phyloP scores from a whole-genome alignment of 2,888 invertebrate genomes.

The Pilophorus perplexus region DNA sequence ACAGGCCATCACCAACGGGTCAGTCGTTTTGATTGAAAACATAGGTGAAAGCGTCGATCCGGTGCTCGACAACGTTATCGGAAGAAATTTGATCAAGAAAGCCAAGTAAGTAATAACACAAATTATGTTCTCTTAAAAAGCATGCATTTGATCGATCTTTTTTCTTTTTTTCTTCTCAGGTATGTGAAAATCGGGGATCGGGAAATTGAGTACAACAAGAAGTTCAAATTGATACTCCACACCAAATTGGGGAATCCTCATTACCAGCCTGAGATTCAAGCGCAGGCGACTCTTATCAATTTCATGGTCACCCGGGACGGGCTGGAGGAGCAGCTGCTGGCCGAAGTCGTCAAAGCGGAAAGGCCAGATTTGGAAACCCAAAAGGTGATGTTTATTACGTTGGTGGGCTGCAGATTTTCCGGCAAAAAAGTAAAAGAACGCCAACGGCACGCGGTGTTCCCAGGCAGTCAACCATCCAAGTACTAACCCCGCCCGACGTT shows the following conservation, averaged over 20 bases:
- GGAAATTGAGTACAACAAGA: slow-evolving; percentile 82
- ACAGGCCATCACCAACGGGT: slow-evolving; percentile 69
- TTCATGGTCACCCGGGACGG: slow-evolving; percentile 93
- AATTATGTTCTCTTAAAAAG: too few species aligned
- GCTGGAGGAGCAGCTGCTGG: slow-evolving; percentile 89
- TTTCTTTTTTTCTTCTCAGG: too few species aligned
- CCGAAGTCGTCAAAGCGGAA: slow-evolving; percentile 90
- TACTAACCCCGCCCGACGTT: too few species aligned
- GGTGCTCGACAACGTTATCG: slow-evolving; percentile 83
- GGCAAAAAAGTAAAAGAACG: neutral
- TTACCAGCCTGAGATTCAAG: slow-evolving; percentile 95
- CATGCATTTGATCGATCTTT: too few species aligned
- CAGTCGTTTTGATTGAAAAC: slow-evolving; percentile 77
- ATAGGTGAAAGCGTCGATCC: slow-evolving; percentile 87
- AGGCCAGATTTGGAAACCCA: slow-evolving; percentile 84
- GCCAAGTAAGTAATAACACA: slow-evolving; percentile 59
- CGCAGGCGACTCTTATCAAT: slow-evolving; percentile 91
- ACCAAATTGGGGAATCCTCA: slow-evolving; percentile 94
- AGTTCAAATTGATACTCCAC: slow-evolving; percentile 80
- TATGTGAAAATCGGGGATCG: slow-evolving; percentile 82
- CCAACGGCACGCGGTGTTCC: too few species aligned
- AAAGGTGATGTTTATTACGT: slow-evolving; percentile 55
- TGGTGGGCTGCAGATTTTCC: neutral
- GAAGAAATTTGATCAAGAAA: slow-evolving; percentile 83
- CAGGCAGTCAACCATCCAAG: too few species aligned